Evolutionary conservation across 2,797 vertebrate genomes (phyloP).

Genomic region (Epinephelus coioides): DNA sequence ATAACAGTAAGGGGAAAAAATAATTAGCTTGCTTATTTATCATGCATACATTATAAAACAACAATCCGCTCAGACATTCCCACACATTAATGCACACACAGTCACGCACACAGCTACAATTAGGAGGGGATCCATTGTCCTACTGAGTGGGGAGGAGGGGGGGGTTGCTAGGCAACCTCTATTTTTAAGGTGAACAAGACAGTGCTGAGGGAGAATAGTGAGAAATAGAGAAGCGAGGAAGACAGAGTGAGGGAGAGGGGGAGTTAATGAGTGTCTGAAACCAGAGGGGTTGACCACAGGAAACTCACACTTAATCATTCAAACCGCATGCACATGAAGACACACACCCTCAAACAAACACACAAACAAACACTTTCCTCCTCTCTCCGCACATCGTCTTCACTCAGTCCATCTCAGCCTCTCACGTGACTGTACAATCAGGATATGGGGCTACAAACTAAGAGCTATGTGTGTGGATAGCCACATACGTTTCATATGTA

Average conservation of each 20-base stretch:
- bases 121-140: constrained; percentile 71
- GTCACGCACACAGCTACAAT: constrained; percentile 61
- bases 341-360: constrained; percentile 1
- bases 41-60: constrained; percentile 8
- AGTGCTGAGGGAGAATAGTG: constrained; percentile 48
- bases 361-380: constrained; percentile 14
- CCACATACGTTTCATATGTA: constrained; percentile 30
- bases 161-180: constrained; percentile 83
- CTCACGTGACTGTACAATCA: background rate
- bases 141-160: constrained; percentile 46
- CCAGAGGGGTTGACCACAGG: constrained; percentile 52
- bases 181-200: constrained; percentile 77
- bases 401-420: background rate
- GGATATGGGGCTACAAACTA: constrained; percentile 58
- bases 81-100: constrained; percentile 39
- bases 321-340: constrained; percentile 54
- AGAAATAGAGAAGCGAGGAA: constrained; percentile 33
- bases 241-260: constrained; percentile 26
- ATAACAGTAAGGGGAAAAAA: background rate
- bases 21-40: constrained; percentile 16
- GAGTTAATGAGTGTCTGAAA: constrained; percentile 57
- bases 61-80: constrained; percentile 40
- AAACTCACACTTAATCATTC: constrained; percentile 53
- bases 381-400: background rate
- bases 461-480: constrained; percentile 70